phyloP scores from a whole-genome alignment of 2,888 invertebrate genomes.

The Tenthredo distinguenda region DNA sequence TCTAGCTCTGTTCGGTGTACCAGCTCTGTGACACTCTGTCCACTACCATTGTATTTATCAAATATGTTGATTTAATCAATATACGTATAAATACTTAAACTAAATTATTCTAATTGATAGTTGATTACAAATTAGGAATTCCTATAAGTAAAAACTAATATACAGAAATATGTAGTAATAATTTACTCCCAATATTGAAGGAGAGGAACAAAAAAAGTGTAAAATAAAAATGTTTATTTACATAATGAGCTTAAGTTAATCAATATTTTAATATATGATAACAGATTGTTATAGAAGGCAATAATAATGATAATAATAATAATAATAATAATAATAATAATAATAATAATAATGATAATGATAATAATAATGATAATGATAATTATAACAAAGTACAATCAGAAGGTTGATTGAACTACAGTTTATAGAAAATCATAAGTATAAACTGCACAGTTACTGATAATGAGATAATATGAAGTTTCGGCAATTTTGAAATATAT shows the following conservation, averaged over 20 bases:
- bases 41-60: slow-evolving; percentile 58
- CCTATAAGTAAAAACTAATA: not conserved
- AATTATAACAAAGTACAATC: slow-evolving; percentile 52
- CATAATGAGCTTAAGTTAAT: slow-evolving; percentile 56
- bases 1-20: slow-evolving; percentile 31
- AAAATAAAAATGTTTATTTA: slow-evolving; percentile 70
- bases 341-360: slow-evolving; percentile 60
- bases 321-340: slow-evolving; percentile 55
- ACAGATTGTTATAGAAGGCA: slow-evolving; percentile 42
- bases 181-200: not conserved
- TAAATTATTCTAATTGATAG: not conserved
- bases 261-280: slow-evolving; percentile 26
- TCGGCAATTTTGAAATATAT: not conserved
- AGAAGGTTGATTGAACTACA: not conserved
- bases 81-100: not conserved
- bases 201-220: slow-evolving; percentile 55
- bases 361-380: slow-evolving; percentile 59
- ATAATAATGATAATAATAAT: slow-evolving; percentile 60
- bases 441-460: not conserved
- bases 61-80: not conserved
- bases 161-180: not conserved
- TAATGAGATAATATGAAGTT: not conserved
- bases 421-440: not conserved
- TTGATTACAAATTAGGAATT: not conserved
- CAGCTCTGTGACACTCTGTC: slow-evolving; percentile 59